A percentile compares a stretch with the other conserved stretches of the same genome.
phyloP scores from a whole-genome alignment of 53 echinoderm and acorn worm species.

The Echinometra lucunter region DNA sequence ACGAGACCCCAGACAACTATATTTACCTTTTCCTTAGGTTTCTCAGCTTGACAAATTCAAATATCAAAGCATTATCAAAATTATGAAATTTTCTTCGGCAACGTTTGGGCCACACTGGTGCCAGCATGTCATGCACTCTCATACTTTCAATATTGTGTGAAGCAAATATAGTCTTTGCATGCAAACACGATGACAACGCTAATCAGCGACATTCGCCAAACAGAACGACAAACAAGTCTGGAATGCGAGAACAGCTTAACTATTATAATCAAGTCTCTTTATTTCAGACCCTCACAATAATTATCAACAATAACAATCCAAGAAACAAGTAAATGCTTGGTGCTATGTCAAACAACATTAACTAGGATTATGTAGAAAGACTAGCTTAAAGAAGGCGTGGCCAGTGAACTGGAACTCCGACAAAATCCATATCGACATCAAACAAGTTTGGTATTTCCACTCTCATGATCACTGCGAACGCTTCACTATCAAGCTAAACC shows the following conservation, averaged over 20 bases:
- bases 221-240: neutral
- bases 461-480: neutral
- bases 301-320: neutral
- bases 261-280: neutral
- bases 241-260: neutral
- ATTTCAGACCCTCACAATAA: neutral
- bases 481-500: neutral
- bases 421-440: neutral
- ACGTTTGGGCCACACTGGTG: no score
- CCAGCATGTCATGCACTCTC: neutral
- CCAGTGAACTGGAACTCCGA: constrained; percentile 25
- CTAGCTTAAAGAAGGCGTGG: neutral
- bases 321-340: neutral
- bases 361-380: neutral
- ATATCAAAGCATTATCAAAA: neutral
- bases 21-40: neutral
- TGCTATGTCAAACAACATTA: neutral
- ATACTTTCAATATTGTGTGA: neutral
- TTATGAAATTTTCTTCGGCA: neutral
- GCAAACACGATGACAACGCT: neutral
- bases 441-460: neutral
- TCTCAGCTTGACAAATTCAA: neutral
- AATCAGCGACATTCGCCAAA: neutral
- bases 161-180: neutral
- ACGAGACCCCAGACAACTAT: no score